Percentiles rank a stretch among this genome's conserved stretches.
Evolutionary conservation across 2,113 vertebrate species (phyloP).

Genomic region (Pitta sordida): DNA sequence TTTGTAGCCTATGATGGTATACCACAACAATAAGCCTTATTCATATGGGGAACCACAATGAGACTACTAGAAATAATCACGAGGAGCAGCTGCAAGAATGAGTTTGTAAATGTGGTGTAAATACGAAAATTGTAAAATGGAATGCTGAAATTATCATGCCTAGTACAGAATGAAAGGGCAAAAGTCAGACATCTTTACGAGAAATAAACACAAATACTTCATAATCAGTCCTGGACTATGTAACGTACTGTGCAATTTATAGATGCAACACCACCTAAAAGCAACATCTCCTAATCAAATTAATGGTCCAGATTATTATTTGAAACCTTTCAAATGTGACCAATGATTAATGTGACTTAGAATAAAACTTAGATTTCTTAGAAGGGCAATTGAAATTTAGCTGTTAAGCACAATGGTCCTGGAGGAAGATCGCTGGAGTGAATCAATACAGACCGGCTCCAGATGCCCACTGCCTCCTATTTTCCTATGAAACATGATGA

Average conservation of each 20-base stretch:
- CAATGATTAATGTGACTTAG: neutral
- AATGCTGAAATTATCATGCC: neutral
- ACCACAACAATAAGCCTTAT: slow-evolving; percentile 52
- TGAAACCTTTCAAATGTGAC: neutral
- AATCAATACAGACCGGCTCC: neutral
- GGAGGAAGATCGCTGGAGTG: neutral
- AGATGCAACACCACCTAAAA: neutral
- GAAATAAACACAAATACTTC: neutral
- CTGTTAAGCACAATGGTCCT: neutral
- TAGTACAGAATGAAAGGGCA: neutral
- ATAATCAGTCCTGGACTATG: neutral
- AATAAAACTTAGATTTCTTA: neutral
- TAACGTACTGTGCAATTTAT: neutral
- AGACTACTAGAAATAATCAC: slow-evolving; percentile 55
- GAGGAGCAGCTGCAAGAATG: slow-evolving; percentile 54
- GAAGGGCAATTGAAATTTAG: neutral
- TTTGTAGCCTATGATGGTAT: slow-evolving; percentile 6
- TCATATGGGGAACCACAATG: slow-evolving; percentile 40
- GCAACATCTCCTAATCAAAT: neutral
- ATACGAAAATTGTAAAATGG: neutral
- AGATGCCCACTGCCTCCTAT: neutral
- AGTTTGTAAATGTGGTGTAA: slow-evolving; percentile 28
- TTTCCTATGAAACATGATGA: neutral
- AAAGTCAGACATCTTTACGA: neutral
- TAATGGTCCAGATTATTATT: neutral